A percentile compares a stretch with the other conserved stretches of the same genome.
These are phyloP conservation scores for Cyphomyrmex costatus DNA, from an alignment of 1,140 invertebrate genomes.

Conservation along the genomic window DNA sequence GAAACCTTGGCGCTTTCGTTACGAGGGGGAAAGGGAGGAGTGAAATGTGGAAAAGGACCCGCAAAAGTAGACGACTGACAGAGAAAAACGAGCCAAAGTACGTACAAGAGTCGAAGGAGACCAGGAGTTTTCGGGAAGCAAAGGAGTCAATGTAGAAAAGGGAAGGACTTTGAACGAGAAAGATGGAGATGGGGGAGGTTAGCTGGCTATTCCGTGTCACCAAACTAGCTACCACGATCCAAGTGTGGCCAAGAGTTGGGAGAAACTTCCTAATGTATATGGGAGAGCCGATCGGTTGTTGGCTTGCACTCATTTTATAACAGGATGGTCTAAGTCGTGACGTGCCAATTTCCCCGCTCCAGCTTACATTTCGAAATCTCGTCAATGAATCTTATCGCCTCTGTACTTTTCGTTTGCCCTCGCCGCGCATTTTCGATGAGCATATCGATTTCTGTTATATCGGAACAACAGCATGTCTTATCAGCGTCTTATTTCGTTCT, in stretches of 20 bases:
- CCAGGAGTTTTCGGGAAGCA: not conserved
- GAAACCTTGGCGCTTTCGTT: slow-evolving; percentile 71
- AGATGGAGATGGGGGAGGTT: slow-evolving; percentile 57
- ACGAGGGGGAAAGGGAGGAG: not conserved
- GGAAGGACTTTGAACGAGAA: not conserved
- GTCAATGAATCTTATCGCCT: slow-evolving; percentile 50
- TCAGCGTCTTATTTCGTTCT: slow-evolving; percentile 23
- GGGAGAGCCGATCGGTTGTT: slow-evolving; percentile 79
- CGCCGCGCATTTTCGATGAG: not conserved
- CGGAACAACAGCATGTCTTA: slow-evolving; percentile 20
- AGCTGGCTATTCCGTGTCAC: slow-evolving; percentile 75
- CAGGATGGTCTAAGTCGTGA: slow-evolving; percentile 81
- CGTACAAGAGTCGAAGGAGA: slow-evolving; percentile 24
- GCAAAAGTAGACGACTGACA: slow-evolving; percentile 39
- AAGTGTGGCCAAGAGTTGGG: slow-evolving; percentile 78
- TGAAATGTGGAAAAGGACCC: slow-evolving; percentile 19
- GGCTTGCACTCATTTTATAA: slow-evolving; percentile 80
- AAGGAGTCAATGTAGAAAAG: slow-evolving; percentile 48
- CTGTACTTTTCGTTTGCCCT: not conserved
- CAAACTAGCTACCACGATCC: slow-evolving; percentile 50
- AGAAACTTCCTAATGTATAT: slow-evolving; percentile 84
- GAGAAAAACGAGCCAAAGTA: slow-evolving; percentile 53
- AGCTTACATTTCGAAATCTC: slow-evolving; percentile 60
- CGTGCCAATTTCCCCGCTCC: slow-evolving; percentile 69
- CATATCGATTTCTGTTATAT: slow-evolving; percentile 18